Base-by-base conservation (phyloP, 2,888 invertebrate species). In the Ophonus ardosiacus region DNA sequence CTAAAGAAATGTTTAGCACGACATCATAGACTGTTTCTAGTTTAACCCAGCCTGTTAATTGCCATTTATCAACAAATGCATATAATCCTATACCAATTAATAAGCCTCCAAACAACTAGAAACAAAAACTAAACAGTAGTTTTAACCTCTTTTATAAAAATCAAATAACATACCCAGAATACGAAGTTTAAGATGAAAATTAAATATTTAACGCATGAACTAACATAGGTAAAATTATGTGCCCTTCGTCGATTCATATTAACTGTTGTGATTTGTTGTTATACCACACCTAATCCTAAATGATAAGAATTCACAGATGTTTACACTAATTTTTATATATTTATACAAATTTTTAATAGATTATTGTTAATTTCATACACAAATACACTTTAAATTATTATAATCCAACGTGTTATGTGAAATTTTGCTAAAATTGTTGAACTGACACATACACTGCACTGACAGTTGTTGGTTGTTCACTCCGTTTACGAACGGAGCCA, bases 21-120 rank as follows among this genome's bases (percentile, higher is more conserved):
- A 98, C 94, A 91, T 98, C 98, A 89, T 98, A 98, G 10, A 98
- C 94, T 79, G 96, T 97, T 89, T 97, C 96, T 87, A 96, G 91
- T 92, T 96, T 95, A 56, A 97, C 94, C 88, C 96, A 95, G 87
- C 97, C 97, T 21, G 96, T 96, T 5, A 97, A 94, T 89, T 97
- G 96, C 95, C 97, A 97, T 93, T 98, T 98, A 89, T 98, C 98
- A 86, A 97, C 95, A 89, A 98, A 97, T 0, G 98, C 98, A 91
- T 98, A 98, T 3, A 97, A 92, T 7, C 98, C 98, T 86, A 98
- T 95, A 7, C 96, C 97, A 85, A 98, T 95, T 68, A 98, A 92
- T 10, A 97, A 91, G 31, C 97, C 97, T 84, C 98, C 98, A 88
- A 97, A 94, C 81, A 98, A 92, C 98, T 98, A 94, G 86, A 94